Evolutionary conservation across 2,113 vertebrate species (phyloP), one percentile per base, ranked within the genome.

Genomic region (Fulica atra): DNA sequence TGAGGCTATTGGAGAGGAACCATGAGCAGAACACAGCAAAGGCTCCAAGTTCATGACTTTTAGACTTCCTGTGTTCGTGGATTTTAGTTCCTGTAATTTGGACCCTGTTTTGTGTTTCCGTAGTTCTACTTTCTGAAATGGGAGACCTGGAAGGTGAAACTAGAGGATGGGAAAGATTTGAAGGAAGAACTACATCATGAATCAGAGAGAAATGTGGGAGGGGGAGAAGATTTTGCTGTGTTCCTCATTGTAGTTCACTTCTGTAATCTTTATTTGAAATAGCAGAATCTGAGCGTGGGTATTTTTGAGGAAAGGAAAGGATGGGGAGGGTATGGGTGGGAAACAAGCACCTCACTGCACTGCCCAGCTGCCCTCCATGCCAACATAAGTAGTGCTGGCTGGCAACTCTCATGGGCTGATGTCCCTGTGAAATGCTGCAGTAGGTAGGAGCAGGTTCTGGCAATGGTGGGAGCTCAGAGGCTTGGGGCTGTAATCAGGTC

Each of bases 241-340:
- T 81, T 81, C 31, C 9, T 88, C 23, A 42, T 36, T 6, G 14
- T 28, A 42, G 20, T 54, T 50, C 13, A 16, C 13, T 50, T 64
- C 17, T 11, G 7, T 18, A 3, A 10, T 71, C 51, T 66, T 36
- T 84, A 63, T 46, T 40, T 89, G 69, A 74, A 89, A 29, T 25
- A 66, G 31, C 10, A 48, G 17, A 83, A 23, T 71, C n/a, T 44
- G 5, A 82, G 8, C 42, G 36, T 7, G 23, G 79, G 19, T 33
- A 15, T 68, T 86, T 93, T 42, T 86, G 83, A 86, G 63, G 40
- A 89, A 63, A 73, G 35, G 26, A 63, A 51, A 88, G 40, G 20
- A 26, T 72, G 16, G 26, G n/a, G 26, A 89, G 24, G 8, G 8
- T 15, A n/a, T 35, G 16, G 24, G 33, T 38, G 23, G 4, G 40